Percentiles rank a stretch among this genome's conserved stretches.
These are phyloP conservation scores for Otolemur garnettii DNA, from an alignment of 2,113 vertebrate genomes.

Conservation along the genomic window DNA sequence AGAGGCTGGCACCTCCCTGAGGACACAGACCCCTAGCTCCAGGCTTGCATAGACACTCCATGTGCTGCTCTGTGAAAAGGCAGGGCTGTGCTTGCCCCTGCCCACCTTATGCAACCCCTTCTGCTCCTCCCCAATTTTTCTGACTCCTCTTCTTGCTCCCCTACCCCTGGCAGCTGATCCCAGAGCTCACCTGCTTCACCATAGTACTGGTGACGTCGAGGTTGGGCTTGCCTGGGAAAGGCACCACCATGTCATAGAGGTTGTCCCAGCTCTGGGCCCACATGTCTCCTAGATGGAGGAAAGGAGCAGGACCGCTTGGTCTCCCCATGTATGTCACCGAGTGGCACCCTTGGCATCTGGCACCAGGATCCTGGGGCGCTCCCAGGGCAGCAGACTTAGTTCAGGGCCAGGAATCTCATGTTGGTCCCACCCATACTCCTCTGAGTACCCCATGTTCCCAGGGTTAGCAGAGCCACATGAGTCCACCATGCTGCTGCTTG, in stretches of 20 bases:
- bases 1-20: not conserved
- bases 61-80: not conserved
- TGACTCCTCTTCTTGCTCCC: not conserved
- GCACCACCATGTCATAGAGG: conserved; percentile 94
- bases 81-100: fast-evolving
- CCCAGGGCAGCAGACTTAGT: not conserved
- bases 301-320: not conserved
- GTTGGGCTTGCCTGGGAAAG: conserved; percentile 94
- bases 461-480: not conserved
- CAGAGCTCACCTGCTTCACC: conserved; percentile 88
- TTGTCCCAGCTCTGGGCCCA: conserved; percentile 99
- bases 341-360: too few species aligned
- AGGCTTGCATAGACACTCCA: too few species aligned
- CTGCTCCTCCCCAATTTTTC: too few species aligned
- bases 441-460: fast-evolving
- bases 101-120: not conserved
- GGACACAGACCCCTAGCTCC: not conserved
- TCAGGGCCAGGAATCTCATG: not conserved
- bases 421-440: not conserved
- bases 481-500: too few species aligned
- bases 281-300: conserved; percentile 93
- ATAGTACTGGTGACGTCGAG: conserved; percentile 94
- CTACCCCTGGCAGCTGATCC: not conserved
- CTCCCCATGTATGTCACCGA: fast-evolving
- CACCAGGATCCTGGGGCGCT: not conserved